Conservation (phyloP, 2,888 invertebrate genomes). For the Vanessa cardui region DNA sequence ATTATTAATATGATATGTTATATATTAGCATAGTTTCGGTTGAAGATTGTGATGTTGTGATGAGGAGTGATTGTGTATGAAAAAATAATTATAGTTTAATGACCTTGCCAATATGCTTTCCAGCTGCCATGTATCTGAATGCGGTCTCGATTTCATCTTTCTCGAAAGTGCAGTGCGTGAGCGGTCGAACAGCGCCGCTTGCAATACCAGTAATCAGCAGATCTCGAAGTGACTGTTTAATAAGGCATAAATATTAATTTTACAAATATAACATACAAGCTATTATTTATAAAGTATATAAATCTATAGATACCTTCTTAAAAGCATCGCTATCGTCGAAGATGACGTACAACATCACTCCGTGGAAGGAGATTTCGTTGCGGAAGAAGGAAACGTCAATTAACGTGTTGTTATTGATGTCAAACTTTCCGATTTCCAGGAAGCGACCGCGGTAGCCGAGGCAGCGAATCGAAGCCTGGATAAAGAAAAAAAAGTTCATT, state of each 20-base stretch:
- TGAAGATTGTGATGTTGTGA: too few relatives aligned
- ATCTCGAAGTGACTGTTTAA: constrained; percentile 79
- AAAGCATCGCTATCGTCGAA: constrained; percentile 69
- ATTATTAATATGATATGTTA: too few relatives aligned
- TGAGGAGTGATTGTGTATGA: too few relatives aligned
- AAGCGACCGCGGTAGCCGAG: constrained; percentile 85
- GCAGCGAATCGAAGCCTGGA: constrained; percentile 78
- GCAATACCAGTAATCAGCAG: constrained; percentile 84
- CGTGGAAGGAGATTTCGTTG: constrained; percentile 81
- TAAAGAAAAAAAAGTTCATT: not conserved
- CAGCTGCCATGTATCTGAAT: constrained; percentile 84
- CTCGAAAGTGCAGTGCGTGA: constrained; percentile 83
- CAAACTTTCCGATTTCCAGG: constrained; percentile 91
- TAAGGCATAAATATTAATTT: too few relatives aligned
- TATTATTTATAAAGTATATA: too few relatives aligned
- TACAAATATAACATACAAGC: too few relatives aligned
- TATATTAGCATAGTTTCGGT: too few relatives aligned
- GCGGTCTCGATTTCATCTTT: constrained; percentile 84
- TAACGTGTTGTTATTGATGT: constrained; percentile 86
- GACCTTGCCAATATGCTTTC: constrained; percentile 90
- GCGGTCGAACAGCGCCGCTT: constrained; percentile 85
- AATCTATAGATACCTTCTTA: constrained; percentile 63
- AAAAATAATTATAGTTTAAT: too few relatives aligned
- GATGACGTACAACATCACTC: constrained; percentile 79
- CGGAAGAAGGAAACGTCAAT: constrained; percentile 87